Conservation (phyloP, 2,888 invertebrate species). For the Tachystola acroxantha region DNA sequence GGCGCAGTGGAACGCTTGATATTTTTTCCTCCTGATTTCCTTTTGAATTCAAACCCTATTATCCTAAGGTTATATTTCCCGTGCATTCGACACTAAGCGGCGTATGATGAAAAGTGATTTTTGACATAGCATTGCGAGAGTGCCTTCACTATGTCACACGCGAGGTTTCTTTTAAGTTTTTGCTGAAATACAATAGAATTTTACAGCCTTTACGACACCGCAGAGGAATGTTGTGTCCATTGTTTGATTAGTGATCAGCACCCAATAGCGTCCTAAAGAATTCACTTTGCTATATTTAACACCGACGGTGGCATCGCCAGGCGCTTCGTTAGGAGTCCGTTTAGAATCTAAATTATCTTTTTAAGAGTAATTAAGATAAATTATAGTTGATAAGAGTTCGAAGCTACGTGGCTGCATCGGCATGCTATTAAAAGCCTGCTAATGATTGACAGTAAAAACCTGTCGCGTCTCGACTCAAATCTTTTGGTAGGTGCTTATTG, state of each 20-base stretch:
- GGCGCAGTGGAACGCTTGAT: slow-evolving; percentile 23
- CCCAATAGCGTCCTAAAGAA: slow-evolving; percentile 49
- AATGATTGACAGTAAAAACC: slow-evolving; percentile 8
- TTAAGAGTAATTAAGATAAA: slow-evolving; percentile 74
- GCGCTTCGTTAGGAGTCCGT: slow-evolving; percentile 52
- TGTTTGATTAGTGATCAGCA: slow-evolving; percentile 64
- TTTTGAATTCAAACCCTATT: slow-evolving; percentile 20
- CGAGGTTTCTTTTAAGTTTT: slow-evolving; percentile 41
- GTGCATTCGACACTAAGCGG: slow-evolving; percentile 25
- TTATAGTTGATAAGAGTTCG: slow-evolving; percentile 58
- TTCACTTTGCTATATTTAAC: slow-evolving; percentile 60
- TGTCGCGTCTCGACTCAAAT: not conserved
- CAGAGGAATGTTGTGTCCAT: slow-evolving; percentile 47
- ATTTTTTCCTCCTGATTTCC: slow-evolving; percentile 30
- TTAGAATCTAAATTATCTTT: slow-evolving; percentile 65
- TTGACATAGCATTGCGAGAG: slow-evolving; percentile 41
- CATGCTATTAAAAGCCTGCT: slow-evolving; percentile 4
- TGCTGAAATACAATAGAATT: slow-evolving; percentile 51
- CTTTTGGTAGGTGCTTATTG: not conserved
- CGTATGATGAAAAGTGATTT: slow-evolving; percentile 43
- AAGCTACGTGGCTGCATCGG: slow-evolving; percentile 47
- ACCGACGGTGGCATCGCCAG: slow-evolving; percentile 64
- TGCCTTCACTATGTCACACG: slow-evolving; percentile 48
- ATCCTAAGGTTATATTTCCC: slow-evolving; percentile 21
- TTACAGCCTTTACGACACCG: slow-evolving; percentile 34